These are phyloP conservation scores for Erebia aethiops DNA, from an alignment of 2,888 invertebrate species.

Conservation along the genomic window DNA sequence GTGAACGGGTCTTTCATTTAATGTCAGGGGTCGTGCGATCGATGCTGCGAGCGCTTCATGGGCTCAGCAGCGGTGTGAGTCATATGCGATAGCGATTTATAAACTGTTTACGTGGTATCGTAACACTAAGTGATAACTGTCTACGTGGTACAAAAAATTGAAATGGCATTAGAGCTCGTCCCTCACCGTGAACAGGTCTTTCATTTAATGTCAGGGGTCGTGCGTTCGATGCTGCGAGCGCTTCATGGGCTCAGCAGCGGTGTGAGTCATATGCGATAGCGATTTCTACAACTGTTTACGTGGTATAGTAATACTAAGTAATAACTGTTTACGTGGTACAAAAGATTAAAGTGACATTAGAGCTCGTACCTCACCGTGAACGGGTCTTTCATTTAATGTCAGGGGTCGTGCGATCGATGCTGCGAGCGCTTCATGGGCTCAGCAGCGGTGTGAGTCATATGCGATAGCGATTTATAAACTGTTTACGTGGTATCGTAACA, in stretches of 20 bases:
- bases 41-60: conserved; percentile 55
- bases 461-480: conserved; percentile 9
- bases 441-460: not conserved
- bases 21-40: conserved; percentile 78
- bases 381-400: conserved; percentile 69
- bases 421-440: conserved; percentile 39
- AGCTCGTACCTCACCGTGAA: conserved; percentile 56
- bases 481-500: too few species aligned
- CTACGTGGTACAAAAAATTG: too few species aligned
- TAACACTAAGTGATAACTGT: too few species aligned
- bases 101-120: too few species aligned
- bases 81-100: conserved; percentile 9
- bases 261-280: conserved; percentile 6
- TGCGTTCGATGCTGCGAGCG: conserved; percentile 68
- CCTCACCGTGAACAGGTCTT: conserved; percentile 56
- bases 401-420: conserved; percentile 77
- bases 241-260: conserved; percentile 9
- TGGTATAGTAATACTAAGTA: too few species aligned
- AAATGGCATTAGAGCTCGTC: too few species aligned
- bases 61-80: not conserved
- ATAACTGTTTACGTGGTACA: conserved; percentile 12
- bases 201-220: conserved; percentile 76
- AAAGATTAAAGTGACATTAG: conserved; percentile 39
- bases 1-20: conserved; percentile 62
- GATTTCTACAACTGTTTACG: too few species aligned